These are phyloP conservation scores for Calliopsis andreniformis DNA, from an alignment of 1,140 invertebrate species.

Conservation along the genomic window DNA sequence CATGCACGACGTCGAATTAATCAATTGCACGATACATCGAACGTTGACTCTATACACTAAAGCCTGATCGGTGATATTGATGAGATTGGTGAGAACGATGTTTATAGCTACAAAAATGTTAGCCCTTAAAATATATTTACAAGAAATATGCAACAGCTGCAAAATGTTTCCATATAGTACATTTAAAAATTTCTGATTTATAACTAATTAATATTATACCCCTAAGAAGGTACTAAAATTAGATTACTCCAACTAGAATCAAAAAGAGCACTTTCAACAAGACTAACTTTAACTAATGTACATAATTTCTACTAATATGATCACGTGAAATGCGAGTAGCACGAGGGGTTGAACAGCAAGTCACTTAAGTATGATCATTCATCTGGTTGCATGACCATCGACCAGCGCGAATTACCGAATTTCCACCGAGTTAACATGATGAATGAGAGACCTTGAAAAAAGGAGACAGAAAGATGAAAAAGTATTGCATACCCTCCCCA, in stretches of 20 bases:
- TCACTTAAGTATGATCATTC: neutral
- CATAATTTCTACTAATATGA: neutral
- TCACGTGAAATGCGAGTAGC: neutral
- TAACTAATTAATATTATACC: no score
- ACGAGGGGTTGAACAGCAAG: neutral
- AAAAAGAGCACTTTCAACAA: no score
- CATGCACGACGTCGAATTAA: slow-evolving; percentile 70
- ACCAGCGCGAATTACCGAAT: slow-evolving; percentile 61
- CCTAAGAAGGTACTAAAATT: no score
- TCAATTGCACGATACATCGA: slow-evolving; percentile 63
- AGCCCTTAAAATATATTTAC: no score
- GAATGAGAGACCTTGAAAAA: slow-evolving; percentile 59
- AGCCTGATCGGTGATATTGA: neutral
- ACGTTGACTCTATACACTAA: slow-evolving; percentile 51
- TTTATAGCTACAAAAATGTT: neutral
- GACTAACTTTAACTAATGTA: no score
- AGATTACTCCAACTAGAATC: no score
- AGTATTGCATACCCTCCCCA: slow-evolving; percentile 35
- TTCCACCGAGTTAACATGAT: slow-evolving; percentile 66
- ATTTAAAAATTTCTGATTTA: no score
- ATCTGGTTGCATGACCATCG: neutral
- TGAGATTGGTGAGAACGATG: neutral
- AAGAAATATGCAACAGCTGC: no score
- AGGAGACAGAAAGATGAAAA: slow-evolving; percentile 19
- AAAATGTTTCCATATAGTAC: no score